Evolutionary conservation across 2,113 vertebrate species (phyloP).

Genomic region (Nesospiza acunhae): DNA sequence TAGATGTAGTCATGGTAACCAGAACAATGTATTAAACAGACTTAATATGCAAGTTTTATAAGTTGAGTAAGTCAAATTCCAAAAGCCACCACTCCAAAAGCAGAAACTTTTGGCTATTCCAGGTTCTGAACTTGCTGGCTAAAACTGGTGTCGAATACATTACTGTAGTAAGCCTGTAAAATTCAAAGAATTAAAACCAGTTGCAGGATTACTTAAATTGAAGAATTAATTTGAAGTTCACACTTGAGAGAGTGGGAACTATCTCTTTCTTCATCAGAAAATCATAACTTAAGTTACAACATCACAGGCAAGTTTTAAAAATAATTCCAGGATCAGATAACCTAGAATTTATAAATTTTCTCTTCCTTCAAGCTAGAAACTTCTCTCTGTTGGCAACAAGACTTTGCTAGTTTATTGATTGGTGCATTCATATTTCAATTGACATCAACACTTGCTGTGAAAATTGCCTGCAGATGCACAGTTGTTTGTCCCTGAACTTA

Average conservation of each 20-base stretch:
- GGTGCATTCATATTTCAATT: not conserved
- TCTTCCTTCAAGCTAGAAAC: not conserved
- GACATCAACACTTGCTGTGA: not conserved
- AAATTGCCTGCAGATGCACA: not conserved
- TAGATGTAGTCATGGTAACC: constrained; percentile 62
- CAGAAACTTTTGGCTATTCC: not conserved
- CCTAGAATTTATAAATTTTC: constrained; percentile 10
- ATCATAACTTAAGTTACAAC: not conserved
- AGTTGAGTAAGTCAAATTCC: not conserved
- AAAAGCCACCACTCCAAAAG: not conserved
- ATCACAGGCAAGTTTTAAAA: not conserved
- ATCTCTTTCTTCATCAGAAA: constrained; percentile 5
- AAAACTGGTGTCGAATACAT: not conserved
- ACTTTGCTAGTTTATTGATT: constrained; percentile 15
- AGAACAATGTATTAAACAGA: constrained; percentile 43
- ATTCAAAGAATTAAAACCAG: not conserved
- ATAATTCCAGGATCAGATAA: not conserved
- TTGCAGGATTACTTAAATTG: not conserved
- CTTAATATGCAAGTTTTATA: constrained; percentile 2
- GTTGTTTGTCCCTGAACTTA: not conserved
- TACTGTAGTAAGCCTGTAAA: not conserved
- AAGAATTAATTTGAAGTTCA: not conserved
- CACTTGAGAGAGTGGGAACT: not conserved
- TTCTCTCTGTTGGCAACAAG: not conserved
- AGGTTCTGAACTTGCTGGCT: not conserved